Evolutionary conservation across 2,797 vertebrate species (phyloP).

Genomic region (Chromis chromis): DNA sequence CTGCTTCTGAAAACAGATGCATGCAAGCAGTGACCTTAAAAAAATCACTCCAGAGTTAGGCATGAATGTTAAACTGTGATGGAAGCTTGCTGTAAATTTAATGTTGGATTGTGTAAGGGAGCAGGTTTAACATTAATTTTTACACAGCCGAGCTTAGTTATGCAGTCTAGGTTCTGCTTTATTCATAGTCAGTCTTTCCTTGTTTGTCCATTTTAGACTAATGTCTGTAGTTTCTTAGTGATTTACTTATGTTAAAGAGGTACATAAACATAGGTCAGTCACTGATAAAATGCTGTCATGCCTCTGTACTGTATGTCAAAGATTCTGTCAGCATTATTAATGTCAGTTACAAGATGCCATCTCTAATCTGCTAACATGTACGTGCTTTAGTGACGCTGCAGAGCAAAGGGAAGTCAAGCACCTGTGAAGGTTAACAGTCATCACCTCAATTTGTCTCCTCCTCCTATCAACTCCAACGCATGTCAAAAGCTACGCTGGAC

Average conservation of each 20-base stretch:
- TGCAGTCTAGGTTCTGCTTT: neutral
- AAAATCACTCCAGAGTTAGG: neutral
- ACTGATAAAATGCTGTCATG: conserved; percentile 23
- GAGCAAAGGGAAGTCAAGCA: conserved; percentile 51
- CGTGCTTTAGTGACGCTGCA: conserved; percentile 5
- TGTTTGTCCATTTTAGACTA: neutral
- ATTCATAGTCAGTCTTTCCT: neutral
- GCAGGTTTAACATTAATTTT: neutral
- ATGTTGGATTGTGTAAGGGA: neutral
- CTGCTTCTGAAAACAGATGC: neutral
- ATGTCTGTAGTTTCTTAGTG: conserved; percentile 1
- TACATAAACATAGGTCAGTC: conserved; percentile 9
- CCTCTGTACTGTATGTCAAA: conserved; percentile 32
- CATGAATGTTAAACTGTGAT: neutral
- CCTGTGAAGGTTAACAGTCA: conserved; percentile 70
- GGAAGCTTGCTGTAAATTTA: neutral
- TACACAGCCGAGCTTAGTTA: neutral
- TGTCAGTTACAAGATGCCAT: conserved; percentile 38
- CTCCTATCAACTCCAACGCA: conserved; percentile 51
- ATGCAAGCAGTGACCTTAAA: neutral
- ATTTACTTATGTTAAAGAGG: conserved; percentile 20
- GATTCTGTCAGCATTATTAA: conserved; percentile 51
- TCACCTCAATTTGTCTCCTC: conserved; percentile 69
- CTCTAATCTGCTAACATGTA: conserved; percentile 46
- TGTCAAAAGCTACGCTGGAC: conserved; percentile 62